Percentiles rank a stretch among this genome's conserved stretches.
Evolutionary conservation across 2,888 invertebrate species (phyloP).

Genomic region (Morpho helenor): DNA sequence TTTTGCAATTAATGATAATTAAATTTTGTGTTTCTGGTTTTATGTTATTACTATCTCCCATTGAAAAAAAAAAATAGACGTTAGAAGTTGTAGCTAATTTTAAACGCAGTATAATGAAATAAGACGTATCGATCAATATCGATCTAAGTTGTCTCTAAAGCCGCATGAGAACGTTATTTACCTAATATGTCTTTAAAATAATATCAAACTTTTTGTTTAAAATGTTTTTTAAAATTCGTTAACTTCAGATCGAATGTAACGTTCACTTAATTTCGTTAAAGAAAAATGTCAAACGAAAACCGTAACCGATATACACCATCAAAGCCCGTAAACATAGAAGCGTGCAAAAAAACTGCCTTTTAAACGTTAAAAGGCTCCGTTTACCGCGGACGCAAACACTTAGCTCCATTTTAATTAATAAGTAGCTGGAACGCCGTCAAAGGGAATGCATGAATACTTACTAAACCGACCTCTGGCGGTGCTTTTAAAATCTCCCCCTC

Average conservation of each 20-base stretch:
- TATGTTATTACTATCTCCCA: no score
- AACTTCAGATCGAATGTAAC: conserved; percentile 6
- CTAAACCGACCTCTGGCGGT: conserved; percentile 60
- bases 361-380: conserved; percentile 76
- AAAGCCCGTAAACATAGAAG: conserved; percentile 65
- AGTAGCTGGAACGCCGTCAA: conserved; percentile 75
- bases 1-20: no score
- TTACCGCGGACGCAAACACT: conserved; percentile 79
- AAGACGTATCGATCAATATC: no score
- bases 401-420: conserved; percentile 76
- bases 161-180: no score
- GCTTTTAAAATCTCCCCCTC: conserved; percentile 75
- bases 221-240: no score
- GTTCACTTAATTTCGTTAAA: conserved; percentile 52
- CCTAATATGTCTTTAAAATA: no score
- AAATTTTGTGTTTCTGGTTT: no score
- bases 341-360: conserved; percentile 62
- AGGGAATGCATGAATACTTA: conserved; percentile 79
- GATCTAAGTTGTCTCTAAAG: no score
- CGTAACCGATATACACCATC: conserved; percentile 62
- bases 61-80: no score
- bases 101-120: no score
- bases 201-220: no score
- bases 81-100: no score
- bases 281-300: conserved; percentile 63